Evolutionary conservation across 2,797 vertebrate genomes (phyloP).

Genomic region (Clarias platycephalus): DNA sequence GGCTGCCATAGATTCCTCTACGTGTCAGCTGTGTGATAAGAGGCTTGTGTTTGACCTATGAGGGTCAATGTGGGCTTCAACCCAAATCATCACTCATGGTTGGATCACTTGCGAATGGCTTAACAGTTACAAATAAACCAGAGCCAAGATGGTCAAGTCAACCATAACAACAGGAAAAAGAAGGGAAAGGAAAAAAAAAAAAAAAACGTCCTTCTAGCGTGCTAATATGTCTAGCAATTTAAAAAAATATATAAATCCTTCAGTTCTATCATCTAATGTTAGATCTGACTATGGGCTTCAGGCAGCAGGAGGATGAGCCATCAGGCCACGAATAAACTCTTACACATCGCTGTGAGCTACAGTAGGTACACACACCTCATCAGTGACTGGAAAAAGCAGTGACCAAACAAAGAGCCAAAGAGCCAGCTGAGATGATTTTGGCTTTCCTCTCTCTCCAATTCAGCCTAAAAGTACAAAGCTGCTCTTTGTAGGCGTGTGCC

Average conservation of each 20-base stretch:
- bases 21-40: neutral
- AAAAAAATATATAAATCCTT: neutral
- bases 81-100: neutral
- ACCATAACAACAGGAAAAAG: neutral
- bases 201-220: neutral
- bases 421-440: neutral
- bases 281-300: constrained; percentile 40
- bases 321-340: constrained; percentile 46
- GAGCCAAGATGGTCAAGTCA: neutral
- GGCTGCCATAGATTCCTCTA: too few species aligned
- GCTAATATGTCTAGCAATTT: neutral
- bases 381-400: constrained; percentile 24
- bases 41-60: neutral
- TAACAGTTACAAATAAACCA: neutral
- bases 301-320: constrained; percentile 51
- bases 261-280: neutral
- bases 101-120: neutral
- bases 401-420: neutral
- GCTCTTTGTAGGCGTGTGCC: constrained; percentile 70
- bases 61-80: neutral
- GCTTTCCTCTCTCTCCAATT: neutral
- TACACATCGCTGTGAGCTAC: neutral
- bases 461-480: constrained; percentile 62
- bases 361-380: constrained; percentile 4
- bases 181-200: neutral